Evolutionary conservation across 1,140 invertebrate genomes (phyloP).

Genomic region (Zaprionus taronus): DNA sequence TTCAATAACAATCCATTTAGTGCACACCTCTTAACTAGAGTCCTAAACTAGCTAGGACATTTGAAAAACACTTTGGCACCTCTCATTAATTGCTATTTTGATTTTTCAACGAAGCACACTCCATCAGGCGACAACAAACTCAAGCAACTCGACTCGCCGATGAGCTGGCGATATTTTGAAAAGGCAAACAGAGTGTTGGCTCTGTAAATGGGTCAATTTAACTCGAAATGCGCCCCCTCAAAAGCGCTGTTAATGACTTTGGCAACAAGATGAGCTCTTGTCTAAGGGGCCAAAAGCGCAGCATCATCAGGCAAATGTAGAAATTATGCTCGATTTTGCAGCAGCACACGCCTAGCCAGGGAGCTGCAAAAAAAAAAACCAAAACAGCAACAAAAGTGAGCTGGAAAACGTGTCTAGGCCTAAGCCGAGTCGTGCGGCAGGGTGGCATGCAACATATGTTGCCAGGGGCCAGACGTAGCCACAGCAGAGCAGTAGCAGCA

Average conservation of each 20-base stretch:
- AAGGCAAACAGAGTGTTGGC: background rate
- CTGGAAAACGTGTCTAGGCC: slow-evolving; percentile 59
- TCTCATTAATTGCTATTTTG: background rate
- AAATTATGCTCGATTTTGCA: slow-evolving; percentile 73
- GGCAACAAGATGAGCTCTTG: slow-evolving; percentile 49
- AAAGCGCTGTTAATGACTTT: slow-evolving; percentile 60
- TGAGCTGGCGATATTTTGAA: slow-evolving; percentile 21
- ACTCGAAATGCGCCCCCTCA: slow-evolving; percentile 25
- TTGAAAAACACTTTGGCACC: background rate
- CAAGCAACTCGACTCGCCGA: background rate
- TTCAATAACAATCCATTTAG: too few species aligned
- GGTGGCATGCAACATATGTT: slow-evolving; percentile 74
- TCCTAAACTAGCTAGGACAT: slow-evolving; percentile 5
- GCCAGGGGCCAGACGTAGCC: slow-evolving; percentile 47
- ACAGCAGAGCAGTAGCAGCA: background rate
- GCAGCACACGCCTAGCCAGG: slow-evolving; percentile 32
- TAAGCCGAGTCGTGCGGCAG: slow-evolving; percentile 26
- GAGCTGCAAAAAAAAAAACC: background rate
- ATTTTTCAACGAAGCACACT: background rate
- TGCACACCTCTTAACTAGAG: slow-evolving; percentile 1
- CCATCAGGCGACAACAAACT: background rate
- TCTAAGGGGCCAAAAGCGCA: slow-evolving; percentile 49
- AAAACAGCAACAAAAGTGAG: slow-evolving; percentile 23
- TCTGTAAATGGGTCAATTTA: slow-evolving; percentile 24
- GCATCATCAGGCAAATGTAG: slow-evolving; percentile 71